These are phyloP conservation scores for Carlito syrichta DNA, from an alignment of 2,113 vertebrate species.

Conservation along the genomic window DNA sequence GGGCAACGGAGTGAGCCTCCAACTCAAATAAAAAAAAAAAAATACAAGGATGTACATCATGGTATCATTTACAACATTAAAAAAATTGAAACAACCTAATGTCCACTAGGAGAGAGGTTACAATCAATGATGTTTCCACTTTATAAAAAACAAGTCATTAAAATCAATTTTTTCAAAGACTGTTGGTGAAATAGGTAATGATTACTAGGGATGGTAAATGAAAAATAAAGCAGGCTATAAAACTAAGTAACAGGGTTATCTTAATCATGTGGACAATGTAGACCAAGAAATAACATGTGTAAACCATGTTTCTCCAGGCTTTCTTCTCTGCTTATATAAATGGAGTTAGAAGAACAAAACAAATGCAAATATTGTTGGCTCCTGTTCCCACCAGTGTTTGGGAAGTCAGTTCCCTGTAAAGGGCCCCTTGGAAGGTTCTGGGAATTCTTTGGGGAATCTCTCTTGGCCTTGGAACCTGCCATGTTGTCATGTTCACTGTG, in stretches of 20 bases:
- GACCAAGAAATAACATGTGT: neutral
- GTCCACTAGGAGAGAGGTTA: neutral
- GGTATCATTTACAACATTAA: neutral
- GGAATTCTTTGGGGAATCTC: neutral
- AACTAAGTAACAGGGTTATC: neutral
- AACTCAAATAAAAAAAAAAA: too few species aligned
- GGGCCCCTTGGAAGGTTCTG: neutral
- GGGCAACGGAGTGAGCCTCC: too few species aligned
- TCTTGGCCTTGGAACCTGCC: neutral
- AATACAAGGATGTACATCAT: neutral
- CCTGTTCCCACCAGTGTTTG: neutral
- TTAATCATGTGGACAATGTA: neutral
- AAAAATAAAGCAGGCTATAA: neutral
- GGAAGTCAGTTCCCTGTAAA: neutral
- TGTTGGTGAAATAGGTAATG: neutral
- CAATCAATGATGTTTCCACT: neutral
- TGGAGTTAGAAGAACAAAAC: neutral
- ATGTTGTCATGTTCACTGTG: neutral
- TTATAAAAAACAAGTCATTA: neutral
- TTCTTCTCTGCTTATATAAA: neutral
- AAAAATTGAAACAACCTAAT: neutral
- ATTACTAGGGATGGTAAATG: neutral
- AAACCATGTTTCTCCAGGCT: neutral
- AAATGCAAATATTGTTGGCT: neutral
- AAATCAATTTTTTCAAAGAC: neutral